phyloP scores from a whole-genome alignment of 2,888 invertebrate genomes.

The Trisateles emortualis region DNA sequence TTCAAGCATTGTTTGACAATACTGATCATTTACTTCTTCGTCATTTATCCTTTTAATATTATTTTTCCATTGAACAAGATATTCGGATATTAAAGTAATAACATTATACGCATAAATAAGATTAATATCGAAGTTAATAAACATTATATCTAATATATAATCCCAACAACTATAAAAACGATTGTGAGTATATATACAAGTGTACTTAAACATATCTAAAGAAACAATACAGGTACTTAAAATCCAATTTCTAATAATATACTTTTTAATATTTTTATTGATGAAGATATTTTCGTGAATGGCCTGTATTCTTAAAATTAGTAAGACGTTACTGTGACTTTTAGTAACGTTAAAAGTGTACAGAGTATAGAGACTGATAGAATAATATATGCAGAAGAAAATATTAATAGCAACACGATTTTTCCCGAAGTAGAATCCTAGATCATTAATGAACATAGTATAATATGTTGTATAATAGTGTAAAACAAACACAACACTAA shows the following conservation, averaged over 20 bases:
- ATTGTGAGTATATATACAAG: neutral
- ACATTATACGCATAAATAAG: conserved; percentile 13
- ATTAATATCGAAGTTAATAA: neutral
- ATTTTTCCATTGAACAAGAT: neutral
- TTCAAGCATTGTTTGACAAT: conserved; percentile 9
- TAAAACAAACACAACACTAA: neutral
- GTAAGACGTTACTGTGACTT: neutral
- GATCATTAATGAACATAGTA: neutral
- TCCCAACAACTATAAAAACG: neutral
- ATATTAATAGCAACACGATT: neutral
- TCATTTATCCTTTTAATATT: neutral
- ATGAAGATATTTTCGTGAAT: neutral
- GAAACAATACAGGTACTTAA: neutral
- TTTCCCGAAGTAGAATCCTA: neutral
- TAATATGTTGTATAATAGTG: neutral
- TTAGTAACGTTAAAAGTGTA: neutral
- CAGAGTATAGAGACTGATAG: neutral
- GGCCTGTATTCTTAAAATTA: neutral
- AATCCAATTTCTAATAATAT: neutral
- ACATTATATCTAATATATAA: neutral
- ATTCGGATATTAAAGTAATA: neutral
- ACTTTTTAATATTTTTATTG: neutral
- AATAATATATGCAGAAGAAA: neutral
- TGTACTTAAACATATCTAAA: neutral
- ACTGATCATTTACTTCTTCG: neutral